Conservation (phyloP, 2,797 vertebrate species). For the Notolabrus celidotus region DNA sequence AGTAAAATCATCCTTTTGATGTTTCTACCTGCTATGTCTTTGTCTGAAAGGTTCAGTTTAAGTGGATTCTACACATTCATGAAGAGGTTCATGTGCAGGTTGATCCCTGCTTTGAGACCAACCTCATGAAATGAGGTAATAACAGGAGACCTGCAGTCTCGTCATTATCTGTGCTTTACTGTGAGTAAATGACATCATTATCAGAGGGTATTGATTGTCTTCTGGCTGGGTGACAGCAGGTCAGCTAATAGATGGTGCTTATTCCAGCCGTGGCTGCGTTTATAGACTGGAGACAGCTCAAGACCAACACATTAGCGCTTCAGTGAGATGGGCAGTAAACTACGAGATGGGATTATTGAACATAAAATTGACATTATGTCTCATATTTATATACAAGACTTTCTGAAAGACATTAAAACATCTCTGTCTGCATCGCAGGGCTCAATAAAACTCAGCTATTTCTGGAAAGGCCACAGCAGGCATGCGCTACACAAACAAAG, state of each 20-base stretch:
- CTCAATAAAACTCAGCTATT: not conserved
- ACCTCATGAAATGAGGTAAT: conserved; percentile 61
- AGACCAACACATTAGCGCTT: conserved; percentile 47
- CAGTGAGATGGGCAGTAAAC: conserved; percentile 31
- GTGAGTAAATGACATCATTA: conserved; percentile 77
- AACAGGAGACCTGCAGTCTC: conserved; percentile 55
- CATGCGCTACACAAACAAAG: not conserved
- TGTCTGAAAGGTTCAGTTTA: not conserved
- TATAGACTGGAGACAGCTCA: conserved; percentile 52
- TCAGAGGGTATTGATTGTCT: conserved; percentile 61
- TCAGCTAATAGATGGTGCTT: conserved; percentile 71
- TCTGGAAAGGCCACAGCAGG: not conserved
- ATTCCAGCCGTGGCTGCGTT: conserved; percentile 56
- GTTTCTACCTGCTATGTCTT: not conserved
- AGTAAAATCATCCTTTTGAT: not conserved
- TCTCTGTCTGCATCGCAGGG: not conserved
- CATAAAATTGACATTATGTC: conserved; percentile 6
- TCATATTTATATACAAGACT: conserved; percentile 21
- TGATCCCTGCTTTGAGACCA: conserved; percentile 34
- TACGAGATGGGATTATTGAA: conserved; percentile 39
- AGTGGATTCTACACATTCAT: not conserved
- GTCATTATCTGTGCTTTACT: conserved; percentile 58
- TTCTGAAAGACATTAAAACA: conserved; percentile 9
- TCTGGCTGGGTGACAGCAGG: conserved; percentile 64
- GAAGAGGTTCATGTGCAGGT: not conserved